Conservation (phyloP, 2,113 vertebrate species). For the Pangasianodon gigas region DNA sequence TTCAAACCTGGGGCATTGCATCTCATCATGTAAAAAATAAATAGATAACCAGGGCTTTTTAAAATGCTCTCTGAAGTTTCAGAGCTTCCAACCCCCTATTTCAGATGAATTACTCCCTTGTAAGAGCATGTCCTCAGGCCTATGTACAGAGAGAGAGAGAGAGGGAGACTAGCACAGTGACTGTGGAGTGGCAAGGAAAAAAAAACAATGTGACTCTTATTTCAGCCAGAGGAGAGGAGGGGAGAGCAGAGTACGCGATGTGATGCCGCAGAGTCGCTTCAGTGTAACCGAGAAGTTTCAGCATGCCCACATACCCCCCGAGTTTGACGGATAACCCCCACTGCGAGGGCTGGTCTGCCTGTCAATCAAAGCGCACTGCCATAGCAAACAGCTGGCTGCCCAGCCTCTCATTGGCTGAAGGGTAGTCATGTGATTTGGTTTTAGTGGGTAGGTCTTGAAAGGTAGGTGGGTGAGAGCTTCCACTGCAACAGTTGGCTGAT, state of each 20-base stretch:
- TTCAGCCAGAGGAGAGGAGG: constrained; percentile 44
- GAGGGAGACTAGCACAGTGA: constrained; percentile 47
- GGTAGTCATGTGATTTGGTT: constrained; percentile 26
- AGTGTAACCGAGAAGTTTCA: constrained; percentile 47
- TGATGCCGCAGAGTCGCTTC: constrained; percentile 55
- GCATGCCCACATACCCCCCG: constrained; percentile 44
- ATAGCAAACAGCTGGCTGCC: constrained; percentile 44
- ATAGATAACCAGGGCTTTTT: constrained; percentile 31
- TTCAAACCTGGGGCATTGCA: background rate
- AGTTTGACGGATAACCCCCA: constrained; percentile 62
- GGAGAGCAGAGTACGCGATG: constrained; percentile 45
- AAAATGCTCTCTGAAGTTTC: constrained; percentile 53
- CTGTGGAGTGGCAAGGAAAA: constrained; percentile 49
- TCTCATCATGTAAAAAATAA: constrained; percentile 23
- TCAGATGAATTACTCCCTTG: constrained; percentile 58
- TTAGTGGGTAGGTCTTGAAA: constrained; percentile 16
- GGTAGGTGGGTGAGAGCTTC: constrained; percentile 50
- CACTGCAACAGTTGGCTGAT: constrained; percentile 61
- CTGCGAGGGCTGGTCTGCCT: constrained; percentile 53
- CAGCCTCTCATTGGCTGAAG: constrained; percentile 47
- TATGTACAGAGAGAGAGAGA: constrained; percentile 42
- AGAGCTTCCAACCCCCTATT: constrained; percentile 49
- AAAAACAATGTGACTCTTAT: constrained; percentile 62
- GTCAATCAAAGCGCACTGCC: constrained; percentile 63
- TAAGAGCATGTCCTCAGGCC: constrained; percentile 58